Evolutionary conservation across 2,797 vertebrate genomes (phyloP).

Genomic region (Cynopterus sphinx): DNA sequence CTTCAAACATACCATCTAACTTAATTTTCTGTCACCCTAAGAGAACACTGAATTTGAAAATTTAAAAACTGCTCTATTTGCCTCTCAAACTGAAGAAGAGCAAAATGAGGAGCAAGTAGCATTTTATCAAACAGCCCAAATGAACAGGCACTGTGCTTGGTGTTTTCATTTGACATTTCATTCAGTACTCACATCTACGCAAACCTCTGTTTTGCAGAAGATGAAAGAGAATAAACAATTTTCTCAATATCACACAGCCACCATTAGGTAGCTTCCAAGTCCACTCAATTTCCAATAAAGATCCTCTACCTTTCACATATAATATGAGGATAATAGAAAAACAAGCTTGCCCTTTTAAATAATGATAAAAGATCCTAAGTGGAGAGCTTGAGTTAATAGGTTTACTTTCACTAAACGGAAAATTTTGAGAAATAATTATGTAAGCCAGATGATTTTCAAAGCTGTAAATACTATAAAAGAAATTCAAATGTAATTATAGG

Average conservation of each 20-base stretch:
- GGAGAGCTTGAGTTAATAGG: neutral
- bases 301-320: neutral
- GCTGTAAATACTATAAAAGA: neutral
- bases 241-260: neutral
- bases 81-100: neutral
- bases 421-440: neutral
- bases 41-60: neutral
- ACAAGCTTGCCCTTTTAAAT: neutral
- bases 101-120: neutral
- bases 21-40: neutral
- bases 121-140: neutral
- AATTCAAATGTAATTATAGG: slow-evolving; percentile 1
- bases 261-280: neutral
- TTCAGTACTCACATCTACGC: neutral
- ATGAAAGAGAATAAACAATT: neutral
- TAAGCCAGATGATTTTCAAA: slow-evolving; percentile 8
- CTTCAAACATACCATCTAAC: neutral
- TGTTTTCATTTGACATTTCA: neutral
- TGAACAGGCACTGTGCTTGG: neutral
- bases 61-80: neutral
- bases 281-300: neutral
- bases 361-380: neutral
- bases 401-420: neutral
- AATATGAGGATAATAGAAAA: neutral
- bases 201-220: neutral